These are phyloP conservation scores for Mormoops blainvillei DNA, from an alignment of 2,113 vertebrate species.

Conservation along the genomic window DNA sequence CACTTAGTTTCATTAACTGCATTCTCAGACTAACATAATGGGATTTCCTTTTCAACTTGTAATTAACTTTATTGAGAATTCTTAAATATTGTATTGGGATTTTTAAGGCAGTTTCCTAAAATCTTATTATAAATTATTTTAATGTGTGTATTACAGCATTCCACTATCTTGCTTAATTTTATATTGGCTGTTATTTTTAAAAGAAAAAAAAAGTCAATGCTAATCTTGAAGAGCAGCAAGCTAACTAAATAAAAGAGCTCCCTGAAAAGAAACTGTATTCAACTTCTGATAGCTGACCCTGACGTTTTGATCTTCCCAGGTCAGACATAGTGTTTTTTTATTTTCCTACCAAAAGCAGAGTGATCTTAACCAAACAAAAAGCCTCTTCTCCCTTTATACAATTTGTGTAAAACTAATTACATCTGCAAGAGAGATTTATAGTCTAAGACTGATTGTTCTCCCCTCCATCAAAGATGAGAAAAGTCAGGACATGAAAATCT, in stretches of 20 bases:
- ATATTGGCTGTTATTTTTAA: conserved; percentile 55
- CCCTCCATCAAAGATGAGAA: not conserved
- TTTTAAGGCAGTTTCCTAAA: conserved; percentile 68
- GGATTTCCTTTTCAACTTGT: conserved; percentile 70
- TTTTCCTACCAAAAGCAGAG: conserved; percentile 16
- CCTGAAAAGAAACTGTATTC: conserved; percentile 23
- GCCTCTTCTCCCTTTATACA: not conserved
- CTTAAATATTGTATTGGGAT: conserved; percentile 38
- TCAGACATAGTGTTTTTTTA: not conserved
- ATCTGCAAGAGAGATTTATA: not conserved
- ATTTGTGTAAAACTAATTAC: not conserved
- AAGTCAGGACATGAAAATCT: not conserved
- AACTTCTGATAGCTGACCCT: not conserved
- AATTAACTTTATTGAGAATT: conserved; percentile 74
- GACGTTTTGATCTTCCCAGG: not conserved
- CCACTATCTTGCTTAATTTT: conserved; percentile 69
- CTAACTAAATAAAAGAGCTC: not conserved
- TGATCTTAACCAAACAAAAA: not conserved
- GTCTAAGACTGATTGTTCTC: not conserved
- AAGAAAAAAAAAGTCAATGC: conserved; percentile 60
- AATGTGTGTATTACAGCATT: conserved; percentile 65
- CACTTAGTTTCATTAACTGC: conserved; percentile 66
- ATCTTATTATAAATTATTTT: conserved; percentile 67
- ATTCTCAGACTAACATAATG: conserved; percentile 63
- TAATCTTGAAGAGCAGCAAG: conserved; percentile 56